phyloP scores from a whole-genome alignment of 2,888 invertebrate genomes.

The Hartigia nigra region DNA sequence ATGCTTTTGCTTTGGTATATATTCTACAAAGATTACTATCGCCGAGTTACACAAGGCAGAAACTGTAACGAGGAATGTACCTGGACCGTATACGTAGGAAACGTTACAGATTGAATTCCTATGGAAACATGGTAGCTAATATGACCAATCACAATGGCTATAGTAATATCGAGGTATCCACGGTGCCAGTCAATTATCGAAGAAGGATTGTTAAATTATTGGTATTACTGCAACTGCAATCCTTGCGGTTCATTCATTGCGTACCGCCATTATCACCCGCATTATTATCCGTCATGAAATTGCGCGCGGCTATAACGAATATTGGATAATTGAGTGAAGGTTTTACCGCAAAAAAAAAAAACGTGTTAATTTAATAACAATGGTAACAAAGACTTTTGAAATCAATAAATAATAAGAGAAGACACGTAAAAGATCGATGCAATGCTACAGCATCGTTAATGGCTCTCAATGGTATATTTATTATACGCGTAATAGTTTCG shows the following conservation, averaged over 20 bases:
- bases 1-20: neutral
- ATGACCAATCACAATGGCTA: conserved; percentile 39
- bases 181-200: conserved; percentile 29
- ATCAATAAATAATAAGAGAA: neutral
- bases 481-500: neutral
- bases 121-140: conserved; percentile 45
- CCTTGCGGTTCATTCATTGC: conserved; percentile 38
- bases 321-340: neutral
- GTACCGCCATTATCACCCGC: conserved; percentile 15
- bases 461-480: neutral
- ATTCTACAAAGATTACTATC: neutral
- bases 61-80: conserved; percentile 40
- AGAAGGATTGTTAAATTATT: conserved; percentile 44
- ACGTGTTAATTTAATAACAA: neutral
- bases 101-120: conserved; percentile 53
- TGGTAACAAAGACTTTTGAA: neutral
- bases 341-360: neutral
- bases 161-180: conserved; percentile 7
- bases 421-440: neutral
- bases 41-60: conserved; percentile 17
- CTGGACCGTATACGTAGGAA: conserved; percentile 33
- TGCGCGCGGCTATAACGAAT: neutral
- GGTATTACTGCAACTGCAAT: conserved; percentile 33
- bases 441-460: neutral
- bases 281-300: conserved; percentile 16